A percentile compares a stretch with the other conserved stretches of the same genome.
Evolutionary conservation across 2,113 vertebrate species (phyloP).

Genomic region (Fukomys damarensis): DNA sequence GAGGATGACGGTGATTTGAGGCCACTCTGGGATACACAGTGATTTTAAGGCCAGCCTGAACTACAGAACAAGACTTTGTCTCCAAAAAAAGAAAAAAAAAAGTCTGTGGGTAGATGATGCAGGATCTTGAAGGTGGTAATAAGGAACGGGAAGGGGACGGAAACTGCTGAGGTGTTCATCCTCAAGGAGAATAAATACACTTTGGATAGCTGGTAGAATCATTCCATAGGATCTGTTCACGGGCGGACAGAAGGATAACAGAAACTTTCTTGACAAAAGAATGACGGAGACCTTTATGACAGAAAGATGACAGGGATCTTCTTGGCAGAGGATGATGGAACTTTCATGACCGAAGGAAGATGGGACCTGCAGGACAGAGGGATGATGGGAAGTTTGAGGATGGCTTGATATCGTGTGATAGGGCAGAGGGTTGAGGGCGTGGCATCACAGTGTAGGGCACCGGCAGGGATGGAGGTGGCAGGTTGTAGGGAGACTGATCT

Average conservation of each 20-base stretch:
- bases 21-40: no score
- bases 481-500: not conserved
- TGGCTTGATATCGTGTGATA: not conserved
- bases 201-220: not conserved
- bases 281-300: not conserved
- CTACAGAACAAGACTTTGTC: no score
- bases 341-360: no score
- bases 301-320: no score
- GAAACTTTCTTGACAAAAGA: not conserved
- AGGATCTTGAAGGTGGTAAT: not conserved
- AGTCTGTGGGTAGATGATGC: not conserved
- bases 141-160: not conserved
- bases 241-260: not conserved
- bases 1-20: no score
- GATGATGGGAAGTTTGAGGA: not conserved
- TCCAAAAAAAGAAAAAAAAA: no score
- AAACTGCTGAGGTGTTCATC: not conserved
- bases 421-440: no score
- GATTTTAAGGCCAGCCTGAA: no score
- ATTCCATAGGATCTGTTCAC: not conserved
- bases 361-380: no score
- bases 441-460: not conserved
- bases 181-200: not conserved
- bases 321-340: no score
- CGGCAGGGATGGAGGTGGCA: accelerated